Conservation (phyloP, 2,888 invertebrate genomes). For the Megastigmus dorsalis region DNA sequence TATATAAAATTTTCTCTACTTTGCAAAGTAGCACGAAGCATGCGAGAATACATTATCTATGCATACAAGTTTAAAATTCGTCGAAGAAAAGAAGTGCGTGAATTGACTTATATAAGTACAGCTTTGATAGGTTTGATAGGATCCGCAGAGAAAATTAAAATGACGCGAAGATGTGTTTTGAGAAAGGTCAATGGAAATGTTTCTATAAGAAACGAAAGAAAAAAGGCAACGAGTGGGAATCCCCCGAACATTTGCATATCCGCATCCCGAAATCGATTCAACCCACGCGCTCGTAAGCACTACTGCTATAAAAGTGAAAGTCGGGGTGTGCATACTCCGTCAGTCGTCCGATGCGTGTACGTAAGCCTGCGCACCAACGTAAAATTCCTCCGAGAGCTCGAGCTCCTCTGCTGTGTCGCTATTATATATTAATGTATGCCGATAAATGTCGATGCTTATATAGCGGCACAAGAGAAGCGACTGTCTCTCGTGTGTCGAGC, state of each 20-base stretch:
- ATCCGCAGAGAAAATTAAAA: too few relatives aligned
- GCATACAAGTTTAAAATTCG: slow-evolving; percentile 30
- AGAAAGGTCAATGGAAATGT: too few relatives aligned
- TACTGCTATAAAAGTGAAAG: slow-evolving; percentile 24
- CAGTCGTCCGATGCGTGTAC: background rate
- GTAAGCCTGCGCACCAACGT: background rate
- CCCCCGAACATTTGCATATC: too few relatives aligned
- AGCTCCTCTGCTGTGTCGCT: background rate
- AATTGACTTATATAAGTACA: too few relatives aligned
- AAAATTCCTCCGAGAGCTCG: slow-evolving; percentile 16
- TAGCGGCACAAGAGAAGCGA: background rate
- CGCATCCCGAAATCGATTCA: background rate
- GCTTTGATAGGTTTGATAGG: too few relatives aligned
- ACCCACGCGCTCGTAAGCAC: background rate
- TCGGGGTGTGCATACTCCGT: background rate
- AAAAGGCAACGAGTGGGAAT: background rate
- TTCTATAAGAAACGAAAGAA: background rate
- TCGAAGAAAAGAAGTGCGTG: slow-evolving; percentile 1
- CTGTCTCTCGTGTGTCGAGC: too few relatives aligned
- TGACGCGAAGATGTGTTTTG: too few relatives aligned
- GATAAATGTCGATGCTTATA: slow-evolving; percentile 19
- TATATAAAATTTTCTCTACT: background rate
- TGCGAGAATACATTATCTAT: slow-evolving; percentile 21
- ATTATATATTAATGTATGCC: slow-evolving; percentile 33
- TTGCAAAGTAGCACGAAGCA: background rate